Conservation (phyloP, 2,888 invertebrate species). For the Gortyna flavago region DNA sequence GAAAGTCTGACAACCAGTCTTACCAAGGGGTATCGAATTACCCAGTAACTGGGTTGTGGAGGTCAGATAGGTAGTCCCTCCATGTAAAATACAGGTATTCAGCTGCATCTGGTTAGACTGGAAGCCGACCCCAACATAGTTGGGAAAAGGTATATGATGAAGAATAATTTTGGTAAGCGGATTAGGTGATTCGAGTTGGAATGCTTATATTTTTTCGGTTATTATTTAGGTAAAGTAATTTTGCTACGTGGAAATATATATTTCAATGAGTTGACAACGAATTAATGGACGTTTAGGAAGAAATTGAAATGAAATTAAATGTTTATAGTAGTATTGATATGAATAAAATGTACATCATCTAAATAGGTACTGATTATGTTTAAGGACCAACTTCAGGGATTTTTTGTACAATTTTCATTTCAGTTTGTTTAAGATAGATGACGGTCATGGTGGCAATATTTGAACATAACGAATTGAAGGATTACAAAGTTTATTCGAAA, state of each 20-base stretch:
- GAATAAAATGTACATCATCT: background rate
- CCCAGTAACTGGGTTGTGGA: too few species aligned
- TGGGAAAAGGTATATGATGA: too few species aligned
- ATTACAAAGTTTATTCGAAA: background rate
- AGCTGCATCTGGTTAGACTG: too few species aligned
- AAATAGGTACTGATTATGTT: background rate
- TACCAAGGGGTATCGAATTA: too few species aligned
- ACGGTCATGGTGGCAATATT: too few species aligned
- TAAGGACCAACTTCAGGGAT: too few species aligned
- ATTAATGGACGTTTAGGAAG: background rate
- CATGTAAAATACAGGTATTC: too few species aligned
- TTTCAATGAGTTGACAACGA: background rate
- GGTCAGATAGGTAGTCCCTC: too few species aligned
- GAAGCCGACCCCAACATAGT: too few species aligned
- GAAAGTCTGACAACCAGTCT: too few species aligned
- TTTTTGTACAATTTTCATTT: background rate
- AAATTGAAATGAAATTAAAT: background rate
- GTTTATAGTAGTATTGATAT: too few species aligned
- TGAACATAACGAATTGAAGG: too few species aligned
- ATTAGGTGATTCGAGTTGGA: constrained; percentile 18
- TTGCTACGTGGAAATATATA: constrained; percentile 7
- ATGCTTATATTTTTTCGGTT: constrained; percentile 25
- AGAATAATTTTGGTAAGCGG: constrained; percentile 25
- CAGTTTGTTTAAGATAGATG: background rate
- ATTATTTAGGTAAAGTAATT: constrained; percentile 17